A percentile compares a stretch with the other conserved stretches of the same genome.
Evolutionary conservation across 2,113 vertebrate genomes (phyloP).

Genomic region (Narcine bancroftii): DNA sequence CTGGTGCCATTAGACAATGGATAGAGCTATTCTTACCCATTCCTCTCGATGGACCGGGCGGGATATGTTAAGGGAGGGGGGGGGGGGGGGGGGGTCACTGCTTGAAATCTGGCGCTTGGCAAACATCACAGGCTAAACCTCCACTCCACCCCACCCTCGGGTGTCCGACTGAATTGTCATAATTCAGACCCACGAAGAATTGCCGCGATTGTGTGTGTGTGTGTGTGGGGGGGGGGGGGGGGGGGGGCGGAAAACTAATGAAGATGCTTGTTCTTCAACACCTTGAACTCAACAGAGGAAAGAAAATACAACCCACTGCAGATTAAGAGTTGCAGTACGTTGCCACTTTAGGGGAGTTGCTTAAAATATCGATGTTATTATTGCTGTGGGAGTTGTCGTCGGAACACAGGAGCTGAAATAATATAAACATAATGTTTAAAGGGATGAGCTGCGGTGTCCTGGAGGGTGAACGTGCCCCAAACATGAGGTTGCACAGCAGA

Average conservation of each 20-base stretch:
- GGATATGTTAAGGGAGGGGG: constrained; percentile 18
- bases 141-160: neutral
- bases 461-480: neutral
- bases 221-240: no score
- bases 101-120: constrained; percentile 6
- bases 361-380: neutral
- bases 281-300: neutral
- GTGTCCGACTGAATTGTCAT: no score
- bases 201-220: no score
- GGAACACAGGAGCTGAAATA: neutral
- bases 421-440: no score
- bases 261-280: neutral
- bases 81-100: neutral
- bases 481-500: neutral
- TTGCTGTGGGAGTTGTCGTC: neutral
- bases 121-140: neutral
- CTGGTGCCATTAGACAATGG: neutral
- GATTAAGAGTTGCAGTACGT: neutral
- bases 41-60: neutral
- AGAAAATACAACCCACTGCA: neutral
- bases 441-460: neutral
- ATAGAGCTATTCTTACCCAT: neutral
- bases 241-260: neutral
- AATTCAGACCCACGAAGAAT: no score
- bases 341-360: neutral